Conservation (phyloP, 1,140 invertebrate genomes). For the Hyposmocoma kahamanoa region DNA sequence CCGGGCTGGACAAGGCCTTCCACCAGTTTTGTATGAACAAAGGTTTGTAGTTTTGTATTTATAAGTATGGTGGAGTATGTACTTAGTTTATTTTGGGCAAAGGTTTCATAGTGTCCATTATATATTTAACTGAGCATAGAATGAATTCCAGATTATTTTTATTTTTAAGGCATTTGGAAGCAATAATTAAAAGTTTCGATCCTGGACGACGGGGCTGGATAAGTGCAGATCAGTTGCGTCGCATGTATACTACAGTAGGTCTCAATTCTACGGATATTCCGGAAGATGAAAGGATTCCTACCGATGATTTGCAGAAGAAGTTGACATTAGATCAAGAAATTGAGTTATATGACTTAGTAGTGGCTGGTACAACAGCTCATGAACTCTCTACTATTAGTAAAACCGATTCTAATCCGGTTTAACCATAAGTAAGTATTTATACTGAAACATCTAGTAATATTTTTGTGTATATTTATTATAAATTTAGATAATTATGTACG, state of each 20-base stretch:
- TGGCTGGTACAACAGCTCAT: conserved; percentile 33
- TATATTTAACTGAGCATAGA: conserved; percentile 1
- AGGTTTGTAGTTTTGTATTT: conserved; percentile 22
- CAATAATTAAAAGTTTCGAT: conserved; percentile 59
- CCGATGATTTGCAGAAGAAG: conserved; percentile 25
- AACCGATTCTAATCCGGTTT: too few species aligned
- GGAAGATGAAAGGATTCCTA: conserved; percentile 38
- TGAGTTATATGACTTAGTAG: conserved; percentile 39
- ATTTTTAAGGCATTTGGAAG: conserved; percentile 49
- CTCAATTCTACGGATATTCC: conserved; percentile 21
- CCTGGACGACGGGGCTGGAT: conserved; percentile 54
- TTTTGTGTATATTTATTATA: too few species aligned
- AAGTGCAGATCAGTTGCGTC: conserved; percentile 40
- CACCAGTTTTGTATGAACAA: conserved; percentile 51
- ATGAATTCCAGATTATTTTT: background rate
- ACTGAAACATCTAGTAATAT: too few species aligned
- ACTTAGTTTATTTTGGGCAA: background rate
- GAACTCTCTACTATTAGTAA: too few species aligned
- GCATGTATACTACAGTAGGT: conserved; percentile 41
- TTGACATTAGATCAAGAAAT: conserved; percentile 37
- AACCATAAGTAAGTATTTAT: too few species aligned
- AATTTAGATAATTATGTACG: too few species aligned
- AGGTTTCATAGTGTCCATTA: background rate
- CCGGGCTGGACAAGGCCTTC: conserved; percentile 40
- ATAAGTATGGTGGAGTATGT: background rate